Evolutionary conservation across 2,888 invertebrate species (phyloP), one percentile per base, ranked within the genome.

Genomic region (Athetis lepigone): DNA sequence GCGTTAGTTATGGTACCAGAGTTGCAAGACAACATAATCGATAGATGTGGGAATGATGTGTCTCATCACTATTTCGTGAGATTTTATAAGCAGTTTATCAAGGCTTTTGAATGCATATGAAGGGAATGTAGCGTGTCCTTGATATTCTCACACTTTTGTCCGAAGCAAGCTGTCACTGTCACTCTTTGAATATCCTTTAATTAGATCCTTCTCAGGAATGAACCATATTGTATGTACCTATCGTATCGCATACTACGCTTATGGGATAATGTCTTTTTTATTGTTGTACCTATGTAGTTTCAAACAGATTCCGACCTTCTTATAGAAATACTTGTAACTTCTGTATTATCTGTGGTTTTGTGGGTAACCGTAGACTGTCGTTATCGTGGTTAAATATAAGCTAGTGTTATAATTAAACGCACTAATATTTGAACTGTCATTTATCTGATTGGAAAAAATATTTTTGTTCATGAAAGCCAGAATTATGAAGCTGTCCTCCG

Each of bases 171-270:
- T 19, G 46, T 54, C 66, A 42, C 18, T 58, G 45, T 72, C 47
- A 42, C 49, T 36, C 37, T 33, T 47, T 65, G 55, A 59, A 72
- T 72, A 52, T 68, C 56, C 43, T 69, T 68, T 75, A 77, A 77
- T 74, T 74, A 73, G 40, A 54, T 40, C 2, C 19, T 21, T 33
- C 11, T 21, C 46, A 33, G 55, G 52, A 74, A 1, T 37, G 36
- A 74, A 45, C 19, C 54, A 51, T 50, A n/a, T n/a, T 60, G 36
- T 39, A 43, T 23, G 36, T 29, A 23, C 11, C 8, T 19, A 61
- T 60, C 61, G 21, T n/a, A n/a, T n/a, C n/a, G 37, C 40, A 43
- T n/a, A 37, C 19, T 16, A 45, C n/a, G 18, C 9, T 13, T 45
- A 52, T 2, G 27, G 23, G 1, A 11, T n/a, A 13, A 13, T 13